phyloP scores from a whole-genome alignment of 2,797 vertebrate genomes.

The Echiichthys vipera region DNA sequence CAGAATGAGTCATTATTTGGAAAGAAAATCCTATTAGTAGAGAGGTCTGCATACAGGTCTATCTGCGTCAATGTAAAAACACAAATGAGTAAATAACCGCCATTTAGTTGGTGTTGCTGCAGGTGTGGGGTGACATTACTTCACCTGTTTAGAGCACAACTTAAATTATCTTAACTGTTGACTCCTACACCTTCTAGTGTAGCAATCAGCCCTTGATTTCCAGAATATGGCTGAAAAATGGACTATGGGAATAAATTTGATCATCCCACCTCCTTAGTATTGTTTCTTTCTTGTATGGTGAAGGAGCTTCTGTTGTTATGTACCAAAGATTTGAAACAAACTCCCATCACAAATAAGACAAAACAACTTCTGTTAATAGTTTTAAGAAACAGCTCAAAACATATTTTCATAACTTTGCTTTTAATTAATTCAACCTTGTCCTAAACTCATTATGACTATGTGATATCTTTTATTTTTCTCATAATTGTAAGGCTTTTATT shows the following conservation, averaged over 20 bases:
- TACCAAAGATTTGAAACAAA: no score
- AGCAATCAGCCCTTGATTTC: background rate
- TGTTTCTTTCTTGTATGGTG: no score
- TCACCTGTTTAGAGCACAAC: background rate
- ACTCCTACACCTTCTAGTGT: background rate
- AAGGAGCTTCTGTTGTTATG: no score
- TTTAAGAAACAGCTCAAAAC: no score
- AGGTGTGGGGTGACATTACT: background rate
- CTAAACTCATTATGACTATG: no score
- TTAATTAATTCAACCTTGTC: no score
- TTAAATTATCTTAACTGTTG: background rate
- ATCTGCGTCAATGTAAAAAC: slow-evolving; percentile 16
- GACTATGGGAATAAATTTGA: background rate
- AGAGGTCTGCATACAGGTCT: slow-evolving; percentile 24
- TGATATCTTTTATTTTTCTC: no score
- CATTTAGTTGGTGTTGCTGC: background rate
- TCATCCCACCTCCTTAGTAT: background rate
- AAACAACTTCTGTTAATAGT: no score
- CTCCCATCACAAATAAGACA: no score
- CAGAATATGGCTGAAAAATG: background rate
- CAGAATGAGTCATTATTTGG: slow-evolving; percentile 59
- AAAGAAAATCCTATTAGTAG: slow-evolving; percentile 39
- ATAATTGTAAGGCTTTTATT: no score
- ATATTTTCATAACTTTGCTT: no score
- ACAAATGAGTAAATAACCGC: slow-evolving; percentile 11